Base-by-base conservation (phyloP, 30 jellyfish, hydroid and myxozoan genomes). In the Hydra vulgaris region DNA sequence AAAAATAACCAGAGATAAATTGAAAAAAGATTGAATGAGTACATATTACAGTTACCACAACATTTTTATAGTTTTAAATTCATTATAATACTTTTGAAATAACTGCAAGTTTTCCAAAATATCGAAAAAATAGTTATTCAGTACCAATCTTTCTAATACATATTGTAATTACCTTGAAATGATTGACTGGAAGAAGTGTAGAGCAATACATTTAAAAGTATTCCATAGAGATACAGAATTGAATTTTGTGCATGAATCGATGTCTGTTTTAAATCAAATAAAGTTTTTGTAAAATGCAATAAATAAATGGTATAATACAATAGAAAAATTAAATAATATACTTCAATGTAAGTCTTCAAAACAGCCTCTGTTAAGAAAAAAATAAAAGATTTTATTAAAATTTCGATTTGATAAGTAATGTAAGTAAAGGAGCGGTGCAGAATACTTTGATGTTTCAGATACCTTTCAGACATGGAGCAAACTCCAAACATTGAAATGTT, bases 291-390 rank as follows among this genome's bases (percentile, higher is more conserved):
- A 70, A 0, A 0, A 7, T 7, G 12, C 1, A 20, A 7, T 18
- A 15, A 70, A 70, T 21, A 70, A 20, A 7, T n/a, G n/a, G 12
- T 22, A 8, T 70, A 23, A 0, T 8, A 20, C 16, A 0, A 70
- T 21, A 8, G 17, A 0, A 25, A 20, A 8, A 20, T 21, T 0
- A 20, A 70, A 70, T 7, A 70, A 70, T 12, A 20, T 70, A 70
- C 76, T 25, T 22, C 17, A 12, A 7, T 70, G 76, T 70, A 70
- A 20, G 40, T 70, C 40, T 70, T 70, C 18, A 70, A 70, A 0
- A 70, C 76, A 70, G 76, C 76, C 0, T 70, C 76, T 71, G 61
- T 71, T 23, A 20, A 20, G 79, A 20, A 17, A 20, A 71, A 71
- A 68, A 15, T 4, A 4, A 68, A 27, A 20, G 8, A 27, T 20